Percentiles rank a stretch among this genome's conserved stretches.
Evolutionary conservation across 2,797 vertebrate species (phyloP).

Genomic region (Cyprinodon diabolis): DNA sequence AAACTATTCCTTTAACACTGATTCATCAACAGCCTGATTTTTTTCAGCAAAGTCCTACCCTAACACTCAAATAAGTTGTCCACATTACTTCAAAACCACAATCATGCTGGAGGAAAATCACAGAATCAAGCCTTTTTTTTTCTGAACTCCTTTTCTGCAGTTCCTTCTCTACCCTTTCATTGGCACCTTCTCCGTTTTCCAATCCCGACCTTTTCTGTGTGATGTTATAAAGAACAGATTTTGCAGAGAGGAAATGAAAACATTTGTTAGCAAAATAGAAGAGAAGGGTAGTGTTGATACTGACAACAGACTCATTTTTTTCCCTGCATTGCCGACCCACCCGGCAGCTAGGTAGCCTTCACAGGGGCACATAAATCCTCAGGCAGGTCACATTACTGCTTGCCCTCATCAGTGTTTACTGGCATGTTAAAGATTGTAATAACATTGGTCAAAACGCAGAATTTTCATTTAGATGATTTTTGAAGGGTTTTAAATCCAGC

Average conservation of each 20-base stretch:
- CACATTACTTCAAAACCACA: conserved; percentile 51
- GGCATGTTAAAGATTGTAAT: conserved; percentile 80
- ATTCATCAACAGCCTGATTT: conserved; percentile 47
- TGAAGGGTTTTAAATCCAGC: conserved; percentile 60
- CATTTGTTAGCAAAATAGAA: conserved; percentile 81
- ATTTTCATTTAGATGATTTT: conserved; percentile 74
- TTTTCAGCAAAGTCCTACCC: conserved; percentile 60
- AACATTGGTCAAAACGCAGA: conserved; percentile 79
- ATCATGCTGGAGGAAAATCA: conserved; percentile 56
- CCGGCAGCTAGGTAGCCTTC: conserved; percentile 59
- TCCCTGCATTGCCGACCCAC: conserved; percentile 44
- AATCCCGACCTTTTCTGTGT: conserved; percentile 61
- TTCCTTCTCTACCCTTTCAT: conserved; percentile 57
- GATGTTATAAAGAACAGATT: conserved; percentile 97
- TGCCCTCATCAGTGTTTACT: conserved; percentile 83
- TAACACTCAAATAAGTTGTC: conserved; percentile 46
- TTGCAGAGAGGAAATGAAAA: conserved; percentile 96
- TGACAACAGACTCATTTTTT: conserved; percentile 80
- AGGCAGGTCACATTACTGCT: conserved; percentile 80
- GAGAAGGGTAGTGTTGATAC: conserved; percentile 82
- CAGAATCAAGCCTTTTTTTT: conserved; percentile 54
- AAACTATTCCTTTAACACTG: conserved; percentile 27
- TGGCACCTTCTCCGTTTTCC: conserved; percentile 65
- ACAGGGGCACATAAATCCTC: conserved; percentile 64
- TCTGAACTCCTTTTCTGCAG: conserved; percentile 57